Base-by-base conservation (phyloP, 2,113 vertebrate species). In the Callionymus lyra region DNA sequence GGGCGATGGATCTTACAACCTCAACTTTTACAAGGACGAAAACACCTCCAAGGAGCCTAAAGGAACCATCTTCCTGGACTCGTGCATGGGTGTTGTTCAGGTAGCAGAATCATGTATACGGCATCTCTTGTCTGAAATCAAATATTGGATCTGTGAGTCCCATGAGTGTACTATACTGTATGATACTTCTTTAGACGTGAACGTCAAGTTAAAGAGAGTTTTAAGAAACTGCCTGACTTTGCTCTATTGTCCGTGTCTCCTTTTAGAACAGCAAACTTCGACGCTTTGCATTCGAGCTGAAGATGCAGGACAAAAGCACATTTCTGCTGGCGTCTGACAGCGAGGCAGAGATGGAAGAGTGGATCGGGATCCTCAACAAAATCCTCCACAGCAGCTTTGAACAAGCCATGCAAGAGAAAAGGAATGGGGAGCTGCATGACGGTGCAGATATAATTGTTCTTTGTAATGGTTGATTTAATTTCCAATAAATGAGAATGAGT, bases 11-110 rank as follows among this genome's bases (percentile, higher is more conserved):
- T 99, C 95, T 27, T 98, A 96, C 81, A 99, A 97, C 74, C 88
- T 99, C 41, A 98, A 97, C 82, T 99, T 99, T 84, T 99, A 98
- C 68, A 99, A 99, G 79, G 95, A 99, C 63, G 95, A 99, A 63
- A 99, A 99, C 80, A 92, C 94, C 73, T 92, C 92, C 44, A 98
- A 94, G 65, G 95, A 99, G 52, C 94, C 95, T n/a, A 99, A 98
- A 81, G 95, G 95, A 58, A 96, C 93, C 4, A 99, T 99, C 81
- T 99, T 97, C 78, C 81, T 99, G 10, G 95, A 99, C 80, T 99
- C 95, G 0, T 99, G 95, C 65, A 93, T 97, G 90, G 95, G 93
- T 2, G 95, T 97, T 11, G 87, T 98, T 51, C 94, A 95, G 91
- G 95, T 98, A 86, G 83, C 31, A 1, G 1, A 6, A n/a, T n/a